phyloP scores from a whole-genome alignment of 2,113 vertebrate species.

The Miniopterus natalensis region DNA sequence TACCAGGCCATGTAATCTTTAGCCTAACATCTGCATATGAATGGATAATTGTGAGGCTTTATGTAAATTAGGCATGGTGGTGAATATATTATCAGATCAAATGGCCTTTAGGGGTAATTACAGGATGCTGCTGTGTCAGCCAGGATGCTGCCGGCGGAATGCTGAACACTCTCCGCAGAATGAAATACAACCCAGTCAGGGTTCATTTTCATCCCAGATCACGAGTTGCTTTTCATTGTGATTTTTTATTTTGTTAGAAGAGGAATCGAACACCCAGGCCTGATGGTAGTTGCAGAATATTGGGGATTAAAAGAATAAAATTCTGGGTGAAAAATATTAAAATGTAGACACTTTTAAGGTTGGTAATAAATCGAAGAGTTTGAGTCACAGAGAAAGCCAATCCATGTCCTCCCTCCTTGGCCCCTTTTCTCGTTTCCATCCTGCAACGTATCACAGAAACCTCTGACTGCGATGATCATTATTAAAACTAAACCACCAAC shows the following conservation, averaged over 20 bases:
- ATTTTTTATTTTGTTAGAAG: constrained; percentile 30
- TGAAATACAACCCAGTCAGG: constrained; percentile 16
- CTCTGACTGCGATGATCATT: not conserved
- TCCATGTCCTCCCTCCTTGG: not conserved
- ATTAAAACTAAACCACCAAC: not conserved
- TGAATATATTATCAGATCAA: constrained; percentile 87
- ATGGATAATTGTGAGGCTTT: constrained; percentile 87
- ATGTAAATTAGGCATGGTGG: constrained; percentile 84
- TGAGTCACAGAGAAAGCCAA: not conserved
- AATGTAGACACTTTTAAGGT: not conserved
- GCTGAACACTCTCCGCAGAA: constrained; percentile 57
- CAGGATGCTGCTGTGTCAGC: constrained; percentile 79
- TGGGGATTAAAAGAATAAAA: constrained; percentile 38
- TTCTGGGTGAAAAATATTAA: constrained; percentile 32
- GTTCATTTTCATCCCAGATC: constrained; percentile 22
- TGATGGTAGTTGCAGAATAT: not conserved
- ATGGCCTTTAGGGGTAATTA: constrained; percentile 83
- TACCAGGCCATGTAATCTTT: constrained; percentile 76
- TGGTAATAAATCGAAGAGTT: constrained; percentile 10
- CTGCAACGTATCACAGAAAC: not conserved
- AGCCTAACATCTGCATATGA: constrained; percentile 86
- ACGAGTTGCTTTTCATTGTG: not conserved
- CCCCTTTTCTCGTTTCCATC: not conserved
- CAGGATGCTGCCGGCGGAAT: constrained; percentile 57
- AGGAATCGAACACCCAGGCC: not conserved